Percentiles rank a stretch among this genome's conserved stretches.
phyloP scores from a whole-genome alignment of 2,113 vertebrate species.

The Mohoua ochrocephala region DNA sequence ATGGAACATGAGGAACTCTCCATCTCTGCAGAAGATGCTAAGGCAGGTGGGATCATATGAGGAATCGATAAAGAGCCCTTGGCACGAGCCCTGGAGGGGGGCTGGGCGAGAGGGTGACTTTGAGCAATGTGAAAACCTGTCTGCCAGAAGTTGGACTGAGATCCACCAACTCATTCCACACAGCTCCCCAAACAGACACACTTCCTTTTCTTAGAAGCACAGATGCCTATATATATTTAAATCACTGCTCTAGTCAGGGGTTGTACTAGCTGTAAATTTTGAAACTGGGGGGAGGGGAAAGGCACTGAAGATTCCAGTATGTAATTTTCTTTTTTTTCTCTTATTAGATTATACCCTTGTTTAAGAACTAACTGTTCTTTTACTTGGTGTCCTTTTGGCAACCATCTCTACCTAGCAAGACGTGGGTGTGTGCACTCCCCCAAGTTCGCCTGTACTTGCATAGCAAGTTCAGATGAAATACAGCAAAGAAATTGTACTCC shows the following conservation, averaged over 20 bases:
- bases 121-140: constrained; percentile 43
- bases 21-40: not conserved
- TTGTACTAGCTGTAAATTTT: constrained; percentile 45
- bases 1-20: not conserved
- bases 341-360: constrained; percentile 69
- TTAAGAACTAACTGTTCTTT: constrained; percentile 69
- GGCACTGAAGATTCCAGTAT: constrained; percentile 38
- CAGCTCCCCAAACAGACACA: constrained; percentile 55
- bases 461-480: constrained; percentile 53
- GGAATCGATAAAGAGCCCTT: not conserved
- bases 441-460: constrained; percentile 50
- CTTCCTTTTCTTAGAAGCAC: constrained; percentile 57
- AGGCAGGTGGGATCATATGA: not conserved
- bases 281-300: not conserved
- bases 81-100: not conserved
- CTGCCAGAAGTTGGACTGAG: constrained; percentile 43
- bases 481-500: constrained; percentile 42
- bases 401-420: constrained; percentile 60
- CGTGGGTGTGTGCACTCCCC: constrained; percentile 60
- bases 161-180: constrained; percentile 52
- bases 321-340: constrained; percentile 51
- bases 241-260: constrained; percentile 33
- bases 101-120: not conserved
- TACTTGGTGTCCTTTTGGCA: constrained; percentile 64
- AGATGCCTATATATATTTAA: constrained; percentile 59